Evolutionary conservation across 2,888 invertebrate species (phyloP).

Genomic region (Drosophila flavopinicola): DNA sequence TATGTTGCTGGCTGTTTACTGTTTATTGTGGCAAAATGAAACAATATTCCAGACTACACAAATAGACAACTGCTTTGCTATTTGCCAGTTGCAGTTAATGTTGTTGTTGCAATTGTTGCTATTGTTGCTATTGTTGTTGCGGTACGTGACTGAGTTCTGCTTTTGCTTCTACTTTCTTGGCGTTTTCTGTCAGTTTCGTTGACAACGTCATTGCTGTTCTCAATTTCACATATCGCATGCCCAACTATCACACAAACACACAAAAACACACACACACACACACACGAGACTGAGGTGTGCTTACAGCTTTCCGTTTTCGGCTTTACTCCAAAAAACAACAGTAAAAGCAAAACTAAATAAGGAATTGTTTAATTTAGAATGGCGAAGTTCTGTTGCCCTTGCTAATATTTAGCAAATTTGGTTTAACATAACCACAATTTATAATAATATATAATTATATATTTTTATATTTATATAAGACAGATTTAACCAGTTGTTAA

Average conservation of each 20-base stretch:
- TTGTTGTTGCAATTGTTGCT: slow-evolving; percentile 15
- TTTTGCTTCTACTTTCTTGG: slow-evolving; percentile 26
- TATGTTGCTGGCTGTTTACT: slow-evolving; percentile 1
- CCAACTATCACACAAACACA: slow-evolving; percentile 56
- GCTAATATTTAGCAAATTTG: background rate
- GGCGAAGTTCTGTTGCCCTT: slow-evolving; percentile 1
- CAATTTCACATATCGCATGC: slow-evolving; percentile 77
- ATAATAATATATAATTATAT: too few relatives aligned
- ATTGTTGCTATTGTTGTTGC: slow-evolving; percentile 21
- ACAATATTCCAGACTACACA: slow-evolving; percentile 14
- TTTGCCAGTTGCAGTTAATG: slow-evolving; percentile 6
- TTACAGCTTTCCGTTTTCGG: slow-evolving; percentile 18
- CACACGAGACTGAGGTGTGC: slow-evolving; percentile 35
- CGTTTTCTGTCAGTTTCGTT: slow-evolving; percentile 60
- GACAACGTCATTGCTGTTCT: slow-evolving; percentile 80
- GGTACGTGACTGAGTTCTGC: slow-evolving; percentile 41
- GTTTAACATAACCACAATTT: too few relatives aligned
- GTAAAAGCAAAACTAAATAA: background rate
- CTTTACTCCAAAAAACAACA: background rate
- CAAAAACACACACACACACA: slow-evolving; percentile 20
- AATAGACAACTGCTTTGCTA: slow-evolving; percentile 8
- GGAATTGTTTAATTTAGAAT: background rate
- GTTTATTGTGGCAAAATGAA: background rate
- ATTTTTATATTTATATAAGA: too few relatives aligned
- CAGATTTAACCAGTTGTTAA: too few relatives aligned